Conservation (phyloP, 2,113 vertebrate genomes). For the Prunella himalayana region DNA sequence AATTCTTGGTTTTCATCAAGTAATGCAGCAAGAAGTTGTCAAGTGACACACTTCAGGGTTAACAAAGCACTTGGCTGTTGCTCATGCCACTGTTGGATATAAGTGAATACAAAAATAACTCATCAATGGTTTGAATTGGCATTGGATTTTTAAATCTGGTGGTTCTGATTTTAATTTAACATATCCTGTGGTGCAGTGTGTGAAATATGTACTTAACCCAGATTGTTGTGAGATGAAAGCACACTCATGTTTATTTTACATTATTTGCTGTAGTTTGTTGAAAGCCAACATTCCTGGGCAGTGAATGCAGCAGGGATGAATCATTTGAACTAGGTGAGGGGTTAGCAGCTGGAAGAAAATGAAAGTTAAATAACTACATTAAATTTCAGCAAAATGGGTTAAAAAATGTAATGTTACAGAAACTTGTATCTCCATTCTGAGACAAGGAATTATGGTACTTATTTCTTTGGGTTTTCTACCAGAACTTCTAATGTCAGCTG, state of each 20-base stretch:
- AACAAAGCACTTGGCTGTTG: constrained; percentile 48
- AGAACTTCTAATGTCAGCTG: not conserved
- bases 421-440: not conserved
- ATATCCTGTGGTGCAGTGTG: constrained; percentile 77
- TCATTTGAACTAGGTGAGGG: constrained; percentile 80
- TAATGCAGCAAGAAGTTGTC: not conserved
- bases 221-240: constrained; percentile 74
- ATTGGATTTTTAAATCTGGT: constrained; percentile 50
- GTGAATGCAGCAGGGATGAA: constrained; percentile 75
- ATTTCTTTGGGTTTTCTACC: not conserved
- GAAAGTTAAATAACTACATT: constrained; percentile 53
- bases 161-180: constrained; percentile 80
- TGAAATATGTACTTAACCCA: constrained; percentile 75
- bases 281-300: constrained; percentile 78
- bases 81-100: constrained; percentile 32
- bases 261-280: constrained; percentile 73
- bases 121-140: constrained; percentile 43
- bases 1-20: not conserved
- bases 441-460: not conserved
- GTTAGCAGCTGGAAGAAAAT: constrained; percentile 66
- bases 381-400: constrained; percentile 49
- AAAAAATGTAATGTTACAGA: constrained; percentile 10
- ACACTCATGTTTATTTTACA: constrained; percentile 77
- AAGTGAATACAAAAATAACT: constrained; percentile 66
- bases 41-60: constrained; percentile 25